Conservation (phyloP, 2,113 vertebrate genomes). For the Emydocephalus ijimae region DNA sequence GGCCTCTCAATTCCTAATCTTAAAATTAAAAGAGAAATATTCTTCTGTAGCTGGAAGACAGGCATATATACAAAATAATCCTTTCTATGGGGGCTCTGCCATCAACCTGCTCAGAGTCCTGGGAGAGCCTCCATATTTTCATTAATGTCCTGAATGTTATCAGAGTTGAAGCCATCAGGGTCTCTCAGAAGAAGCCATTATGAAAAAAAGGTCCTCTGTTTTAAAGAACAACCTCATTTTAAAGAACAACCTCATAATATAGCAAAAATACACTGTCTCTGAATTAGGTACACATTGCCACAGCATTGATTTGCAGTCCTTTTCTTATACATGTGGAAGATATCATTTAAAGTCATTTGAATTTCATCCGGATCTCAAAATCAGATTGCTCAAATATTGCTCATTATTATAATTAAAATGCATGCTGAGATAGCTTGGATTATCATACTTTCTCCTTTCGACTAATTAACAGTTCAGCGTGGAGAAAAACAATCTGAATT, state of each 20-base stretch:
- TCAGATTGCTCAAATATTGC: not conserved
- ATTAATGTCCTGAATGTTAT: not conserved
- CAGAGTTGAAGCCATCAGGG: conserved; percentile 16
- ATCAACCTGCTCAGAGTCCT: not conserved
- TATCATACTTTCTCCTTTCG: not conserved
- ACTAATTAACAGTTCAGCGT: not conserved
- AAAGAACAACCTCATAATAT: not conserved
- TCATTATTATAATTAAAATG: not conserved
- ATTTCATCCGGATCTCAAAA: not conserved
- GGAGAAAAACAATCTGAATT: not conserved
- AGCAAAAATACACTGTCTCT: not conserved
- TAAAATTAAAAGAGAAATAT: not conserved
- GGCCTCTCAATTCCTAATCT: not conserved
- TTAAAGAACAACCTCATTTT: not conserved
- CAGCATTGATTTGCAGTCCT: not conserved
- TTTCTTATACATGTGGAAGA: not conserved
- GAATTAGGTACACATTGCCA: not conserved
- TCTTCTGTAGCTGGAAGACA: not conserved
- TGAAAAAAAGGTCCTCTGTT: not conserved
- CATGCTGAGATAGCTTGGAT: not conserved
- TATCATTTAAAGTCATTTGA: not conserved
- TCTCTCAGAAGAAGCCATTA: conserved; percentile 11
- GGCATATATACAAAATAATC: not conserved
- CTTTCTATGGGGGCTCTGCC: not conserved
- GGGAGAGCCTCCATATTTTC: not conserved